Evolutionary conservation across 1,140 invertebrate genomes (phyloP), one percentile per base, ranked within the genome.

Genomic region (Bicyclus anynana): DNA sequence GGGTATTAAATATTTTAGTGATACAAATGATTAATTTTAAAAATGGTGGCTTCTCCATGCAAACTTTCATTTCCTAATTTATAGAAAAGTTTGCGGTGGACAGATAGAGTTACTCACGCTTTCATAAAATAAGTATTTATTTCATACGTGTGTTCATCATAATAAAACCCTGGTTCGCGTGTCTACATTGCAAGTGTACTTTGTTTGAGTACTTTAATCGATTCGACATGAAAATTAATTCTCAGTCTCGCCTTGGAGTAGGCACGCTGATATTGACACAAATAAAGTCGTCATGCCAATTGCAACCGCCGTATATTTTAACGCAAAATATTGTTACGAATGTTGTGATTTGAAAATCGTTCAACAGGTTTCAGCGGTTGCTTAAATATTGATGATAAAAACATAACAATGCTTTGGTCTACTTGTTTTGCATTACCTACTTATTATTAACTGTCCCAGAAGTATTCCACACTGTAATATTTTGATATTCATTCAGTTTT

Each of bases 181-280:
- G 71, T 61, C 59, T 58, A 48, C 48, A 20, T 2, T 35, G 33
- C 63, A 51, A 26, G 52, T 37, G 40, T 56, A 53, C 44, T 63
- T 62, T 71, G 62, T 63, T 67, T 46, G 62, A 61, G 66, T 62
- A 77, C 59, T 72, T 62, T 69, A 72, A 72, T 78, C 65, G 62
- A 74, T 78, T 78, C 69, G 66, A 65, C 65, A 68, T 72, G 64
- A 69, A 70, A 69, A 76, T 74, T 53, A 65, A 74, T 77, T 74
- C 59, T 71, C 50, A 35, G 53, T 63, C 51, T 67, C 62, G 49
- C 66, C 60, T 69, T 56, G 61, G 62, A 57, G 56, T 63, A 56
- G 7, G 29, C 10, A 27, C 57, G 52, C 58, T 65, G 69, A 71
- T 74, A 72, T 69, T 74, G 72, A 74, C 72, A 71, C 66, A 59